Base-by-base conservation (phyloP, 2,888 invertebrate species). In the Ormyrus labotus region DNA sequence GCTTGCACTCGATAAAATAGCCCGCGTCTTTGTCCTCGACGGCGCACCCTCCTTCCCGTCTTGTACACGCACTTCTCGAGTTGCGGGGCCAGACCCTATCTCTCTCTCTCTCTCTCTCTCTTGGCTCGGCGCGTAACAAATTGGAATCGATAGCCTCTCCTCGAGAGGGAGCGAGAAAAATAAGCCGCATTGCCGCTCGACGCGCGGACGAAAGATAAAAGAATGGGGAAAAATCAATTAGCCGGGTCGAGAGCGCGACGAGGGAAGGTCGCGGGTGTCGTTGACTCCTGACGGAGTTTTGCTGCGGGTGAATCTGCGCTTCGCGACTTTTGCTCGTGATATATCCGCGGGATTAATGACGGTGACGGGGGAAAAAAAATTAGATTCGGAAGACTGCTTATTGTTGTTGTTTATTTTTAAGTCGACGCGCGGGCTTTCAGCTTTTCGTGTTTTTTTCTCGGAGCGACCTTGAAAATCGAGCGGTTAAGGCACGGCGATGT, bases 71-170 rank as follows among this genome's bases (percentile, higher is more conserved):
- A 34, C 34, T 34, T 34, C 34, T 34, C 34, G 34, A 34, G 34
- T 34, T 34, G 34, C 34, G 34, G 34, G 34, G 34, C 34, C 34
- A 34, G 34, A 34, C 34, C 4, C 34, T 34, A 34, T 34, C 34
- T 34, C 34, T 34, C 4, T 34, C 19, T 19, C 19, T 19, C 48
- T 7, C n/a, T 50, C 69, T 57, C 69, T 47, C 47, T 5, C 47
- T 8, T 4, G 7, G 45, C 55, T 55, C 55, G 13, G 45, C n/a
- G 68, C 50, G 48, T 61, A 71, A 63, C 58, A 77, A 77, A 77
- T 77, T 77, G 77, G 77, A 77, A 77, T 77, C 77, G 70, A 77
- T 77, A 70, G 51, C 68, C 19, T 48, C 47, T 34, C 50, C 53
- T 53, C 47, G 53, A 53, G 63, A n/a, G 45, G 53, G 11, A 11